Conservation (phyloP, 30 jellyfish, hydroid and myxozoan genomes). For the Cassiopea xamachana region DNA sequence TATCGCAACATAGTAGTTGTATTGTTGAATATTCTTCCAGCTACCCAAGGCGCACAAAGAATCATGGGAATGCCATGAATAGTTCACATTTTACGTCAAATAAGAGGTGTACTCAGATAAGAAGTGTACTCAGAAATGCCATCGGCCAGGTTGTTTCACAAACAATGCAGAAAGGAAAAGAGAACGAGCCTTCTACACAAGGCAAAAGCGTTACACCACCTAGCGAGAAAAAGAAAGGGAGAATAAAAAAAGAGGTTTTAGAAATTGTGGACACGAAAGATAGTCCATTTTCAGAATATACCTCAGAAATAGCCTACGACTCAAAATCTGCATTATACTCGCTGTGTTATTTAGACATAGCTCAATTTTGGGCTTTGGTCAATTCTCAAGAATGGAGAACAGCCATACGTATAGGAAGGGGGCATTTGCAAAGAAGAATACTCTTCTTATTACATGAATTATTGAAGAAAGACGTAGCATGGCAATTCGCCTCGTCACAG, state of each 20-base stretch:
- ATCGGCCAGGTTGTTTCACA: no score
- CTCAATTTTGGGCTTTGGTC: slow-evolving; percentile 7
- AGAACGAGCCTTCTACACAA: neutral
- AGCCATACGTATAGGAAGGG: slow-evolving; percentile 12
- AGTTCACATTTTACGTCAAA: neutral
- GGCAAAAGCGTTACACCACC: neutral
- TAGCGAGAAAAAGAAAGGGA: neutral
- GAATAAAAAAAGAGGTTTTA: no score
- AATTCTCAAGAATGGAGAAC: slow-evolving; percentile 11
- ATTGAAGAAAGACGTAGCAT: neutral
- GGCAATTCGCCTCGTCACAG: neutral
- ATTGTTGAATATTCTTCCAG: no score
- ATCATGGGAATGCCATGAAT: neutral
- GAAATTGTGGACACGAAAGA: neutral
- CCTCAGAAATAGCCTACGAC: slow-evolving; percentile 1
- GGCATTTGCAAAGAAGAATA: slow-evolving; percentile 8
- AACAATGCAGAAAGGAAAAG: neutral
- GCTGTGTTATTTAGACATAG: neutral
- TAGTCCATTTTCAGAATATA: neutral
- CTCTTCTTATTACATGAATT: neutral
- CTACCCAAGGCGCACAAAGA: no score
- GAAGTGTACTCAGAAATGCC: no score
- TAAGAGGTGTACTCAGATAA: neutral
- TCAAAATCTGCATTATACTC: neutral
- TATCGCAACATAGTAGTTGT: no score